Percentiles rank a stretch among this genome's conserved stretches.
Evolutionary conservation across 2,113 vertebrate genomes (phyloP).

Genomic region (Rhinopomastus cyanomelas): DNA sequence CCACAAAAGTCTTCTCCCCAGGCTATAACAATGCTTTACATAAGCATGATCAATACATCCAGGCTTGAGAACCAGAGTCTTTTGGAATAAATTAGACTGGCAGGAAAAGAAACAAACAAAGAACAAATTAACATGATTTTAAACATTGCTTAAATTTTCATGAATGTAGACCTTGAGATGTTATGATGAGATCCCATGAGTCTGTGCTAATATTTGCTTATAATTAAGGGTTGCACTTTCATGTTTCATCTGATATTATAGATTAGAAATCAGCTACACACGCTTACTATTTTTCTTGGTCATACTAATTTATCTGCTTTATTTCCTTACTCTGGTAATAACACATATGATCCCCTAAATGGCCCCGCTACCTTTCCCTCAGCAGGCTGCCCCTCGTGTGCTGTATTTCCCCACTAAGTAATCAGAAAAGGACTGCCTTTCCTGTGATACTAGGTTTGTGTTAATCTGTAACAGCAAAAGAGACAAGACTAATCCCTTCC

Average conservation of each 20-base stretch:
- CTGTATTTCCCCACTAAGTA: neutral
- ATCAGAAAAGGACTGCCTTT: neutral
- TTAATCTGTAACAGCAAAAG: neutral
- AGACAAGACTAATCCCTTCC: neutral
- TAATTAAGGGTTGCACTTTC: constrained; percentile 82
- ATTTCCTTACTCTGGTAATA: constrained; percentile 57
- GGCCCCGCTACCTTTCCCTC: neutral
- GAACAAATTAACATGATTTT: constrained; percentile 85
- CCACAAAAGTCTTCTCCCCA: constrained; percentile 77
- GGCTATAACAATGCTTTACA: constrained; percentile 78
- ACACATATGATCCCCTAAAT: constrained; percentile 36
- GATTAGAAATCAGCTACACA: constrained; percentile 72
- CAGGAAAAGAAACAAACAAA: constrained; percentile 82
- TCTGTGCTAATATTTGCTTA: constrained; percentile 79
- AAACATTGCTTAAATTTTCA: constrained; percentile 85
- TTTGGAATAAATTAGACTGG: constrained; percentile 82
- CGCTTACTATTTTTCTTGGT: constrained; percentile 65
- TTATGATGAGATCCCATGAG: constrained; percentile 83
- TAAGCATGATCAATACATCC: constrained; percentile 76
- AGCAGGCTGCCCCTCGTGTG: neutral
- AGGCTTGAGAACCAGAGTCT: constrained; percentile 79
- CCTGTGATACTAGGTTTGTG: neutral
- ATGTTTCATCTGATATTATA: constrained; percentile 78
- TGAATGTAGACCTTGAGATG: constrained; percentile 83
- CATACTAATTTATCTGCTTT: constrained; percentile 41